These are phyloP conservation scores for Oryzias javanicus DNA, from an alignment of 2,113 vertebrate genomes.

Conservation along the genomic window DNA sequence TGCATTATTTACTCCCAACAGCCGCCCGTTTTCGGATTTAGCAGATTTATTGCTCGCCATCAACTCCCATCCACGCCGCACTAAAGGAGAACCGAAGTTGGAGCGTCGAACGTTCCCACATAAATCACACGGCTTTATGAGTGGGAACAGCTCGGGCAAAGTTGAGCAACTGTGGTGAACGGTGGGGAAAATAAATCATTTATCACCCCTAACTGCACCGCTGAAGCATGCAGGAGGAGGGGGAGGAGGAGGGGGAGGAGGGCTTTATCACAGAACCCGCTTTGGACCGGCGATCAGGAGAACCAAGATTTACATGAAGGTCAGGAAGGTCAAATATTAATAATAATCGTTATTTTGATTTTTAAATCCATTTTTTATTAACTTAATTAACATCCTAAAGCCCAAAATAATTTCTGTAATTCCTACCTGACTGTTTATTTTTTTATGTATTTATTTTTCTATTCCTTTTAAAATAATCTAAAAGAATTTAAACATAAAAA, in stretches of 20 bases:
- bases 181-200: conserved; percentile 63
- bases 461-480: too few species aligned
- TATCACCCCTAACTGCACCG: conserved; percentile 54
- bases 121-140: conserved; percentile 54
- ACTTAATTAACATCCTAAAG: too few species aligned
- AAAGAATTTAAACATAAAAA: too few species aligned
- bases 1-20: conserved; percentile 16
- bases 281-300: conserved; percentile 2
- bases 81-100: conserved; percentile 29
- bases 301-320: conserved; percentile 7
- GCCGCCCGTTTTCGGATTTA: background rate
- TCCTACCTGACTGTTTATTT: too few species aligned
- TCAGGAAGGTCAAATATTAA: conserved; percentile 20
- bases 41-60: conserved; percentile 11
- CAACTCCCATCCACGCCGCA: background rate
- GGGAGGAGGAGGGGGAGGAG: conserved; percentile 35
- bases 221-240: conserved; percentile 43
- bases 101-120: conserved; percentile 38
- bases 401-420: too few species aligned
- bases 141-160: conserved; percentile 41
- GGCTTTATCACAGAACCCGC: conserved; percentile 45
- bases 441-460: too few species aligned
- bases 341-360: too few species aligned
- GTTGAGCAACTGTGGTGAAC: conserved; percentile 49
- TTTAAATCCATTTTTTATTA: too few species aligned